A percentile compares a stretch with the other conserved stretches of the same genome.
Evolutionary conservation across 2,888 invertebrate genomes (phyloP).

Genomic region (Eudemis profundana): DNA sequence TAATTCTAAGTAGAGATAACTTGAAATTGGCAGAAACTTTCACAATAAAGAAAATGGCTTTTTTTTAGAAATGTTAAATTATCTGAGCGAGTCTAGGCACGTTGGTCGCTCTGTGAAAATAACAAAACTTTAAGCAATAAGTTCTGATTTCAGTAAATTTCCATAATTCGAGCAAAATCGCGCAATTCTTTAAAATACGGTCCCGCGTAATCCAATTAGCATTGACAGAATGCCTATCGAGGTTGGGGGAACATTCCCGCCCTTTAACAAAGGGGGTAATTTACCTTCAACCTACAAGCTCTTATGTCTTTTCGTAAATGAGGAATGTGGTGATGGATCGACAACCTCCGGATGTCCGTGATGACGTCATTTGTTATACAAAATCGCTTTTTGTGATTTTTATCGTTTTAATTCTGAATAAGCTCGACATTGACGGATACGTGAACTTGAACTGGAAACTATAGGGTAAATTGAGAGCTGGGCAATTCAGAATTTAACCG

Average conservation of each 20-base stretch:
- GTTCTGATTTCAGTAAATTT: too few relatives aligned
- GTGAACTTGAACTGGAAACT: neutral
- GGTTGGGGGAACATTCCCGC: neutral
- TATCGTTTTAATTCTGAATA: conserved; percentile 4
- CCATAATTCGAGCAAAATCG: too few relatives aligned
- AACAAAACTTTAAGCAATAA: too few relatives aligned
- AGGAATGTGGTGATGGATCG: conserved; percentile 13
- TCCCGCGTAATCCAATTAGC: conserved; percentile 8
- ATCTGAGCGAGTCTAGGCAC: too few relatives aligned
- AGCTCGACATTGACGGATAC: conserved; percentile 6
- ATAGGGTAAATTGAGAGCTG: too few relatives aligned
- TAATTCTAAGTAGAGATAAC: too few relatives aligned
- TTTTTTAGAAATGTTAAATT: too few relatives aligned
- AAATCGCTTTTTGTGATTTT: conserved; percentile 3
- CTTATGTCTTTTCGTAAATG: neutral
- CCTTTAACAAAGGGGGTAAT: neutral
- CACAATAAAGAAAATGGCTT: too few relatives aligned
- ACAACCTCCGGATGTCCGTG: neutral
- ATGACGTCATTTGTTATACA: conserved; percentile 15
- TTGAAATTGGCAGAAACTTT: too few relatives aligned
- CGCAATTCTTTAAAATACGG: neutral
- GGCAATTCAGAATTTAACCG: neutral
- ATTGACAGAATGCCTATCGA: conserved; percentile 17
- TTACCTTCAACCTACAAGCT: neutral
- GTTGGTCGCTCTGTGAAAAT: too few relatives aligned